Evolutionary conservation across 2,888 invertebrate species (phyloP).

Genomic region (Drosophila paucipuncta): DNA sequence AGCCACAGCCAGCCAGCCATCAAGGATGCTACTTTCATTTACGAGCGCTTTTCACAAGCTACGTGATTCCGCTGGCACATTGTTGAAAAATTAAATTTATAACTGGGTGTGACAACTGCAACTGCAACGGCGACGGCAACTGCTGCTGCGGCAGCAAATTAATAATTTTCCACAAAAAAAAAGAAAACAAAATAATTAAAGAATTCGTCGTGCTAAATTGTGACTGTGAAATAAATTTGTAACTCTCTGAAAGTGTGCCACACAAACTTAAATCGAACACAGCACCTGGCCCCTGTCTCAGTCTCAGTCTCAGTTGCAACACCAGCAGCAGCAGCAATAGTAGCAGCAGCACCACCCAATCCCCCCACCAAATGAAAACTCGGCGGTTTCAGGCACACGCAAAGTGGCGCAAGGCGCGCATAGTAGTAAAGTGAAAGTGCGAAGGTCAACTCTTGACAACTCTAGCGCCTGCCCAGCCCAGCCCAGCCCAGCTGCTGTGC

Average conservation of each 20-base stretch:
- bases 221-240: slow-evolving; percentile 3
- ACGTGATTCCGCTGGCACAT: slow-evolving; percentile 67
- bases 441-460: slow-evolving; percentile 73
- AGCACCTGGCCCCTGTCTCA: slow-evolving; percentile 46
- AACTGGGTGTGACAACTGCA: slow-evolving; percentile 79
- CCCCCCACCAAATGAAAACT: slow-evolving; percentile 69
- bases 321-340: slow-evolving; percentile 28
- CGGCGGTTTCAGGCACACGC: slow-evolving; percentile 76
- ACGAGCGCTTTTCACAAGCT: slow-evolving; percentile 61
- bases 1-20: slow-evolving; percentile 74
- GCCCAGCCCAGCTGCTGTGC: slow-evolving; percentile 56
- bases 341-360: slow-evolving; percentile 11
- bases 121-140: slow-evolving; percentile 22
- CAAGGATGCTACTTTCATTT: slow-evolving; percentile 71
- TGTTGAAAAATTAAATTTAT: slow-evolving; percentile 74
- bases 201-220: slow-evolving; percentile 9
- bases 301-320: slow-evolving; percentile 24
- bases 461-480: slow-evolving; percentile 70
- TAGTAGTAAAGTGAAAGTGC: slow-evolving; percentile 81
- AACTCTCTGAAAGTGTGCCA: slow-evolving; percentile 11
- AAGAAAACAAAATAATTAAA: slow-evolving; percentile 18
- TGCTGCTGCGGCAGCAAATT: slow-evolving; percentile 2
- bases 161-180: slow-evolving; percentile 10
- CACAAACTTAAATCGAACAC: slow-evolving; percentile 44
- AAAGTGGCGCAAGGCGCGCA: slow-evolving; percentile 69